Percentiles rank a stretch among this genome's conserved stretches.
Conservation (phyloP, 2,888 invertebrate species). For the Nomada hirtipes region DNA sequence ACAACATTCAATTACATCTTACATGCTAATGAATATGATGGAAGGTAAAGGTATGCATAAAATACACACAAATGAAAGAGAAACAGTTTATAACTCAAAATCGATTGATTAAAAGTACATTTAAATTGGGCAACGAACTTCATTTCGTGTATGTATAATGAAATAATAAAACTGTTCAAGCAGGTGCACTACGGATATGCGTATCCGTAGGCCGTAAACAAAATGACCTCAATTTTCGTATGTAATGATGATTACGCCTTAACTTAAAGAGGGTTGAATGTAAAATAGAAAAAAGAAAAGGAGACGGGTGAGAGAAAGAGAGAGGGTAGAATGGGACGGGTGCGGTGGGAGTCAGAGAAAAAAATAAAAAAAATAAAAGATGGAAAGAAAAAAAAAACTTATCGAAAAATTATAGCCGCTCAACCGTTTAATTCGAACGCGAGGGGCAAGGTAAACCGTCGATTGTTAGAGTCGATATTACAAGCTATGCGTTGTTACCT, state of each 20-base stretch:
- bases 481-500: conserved; percentile 82
- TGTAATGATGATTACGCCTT: conserved; percentile 62
- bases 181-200: conserved; percentile 56
- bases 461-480: conserved; percentile 78
- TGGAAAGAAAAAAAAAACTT: conserved; percentile 52
- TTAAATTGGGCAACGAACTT: conserved; percentile 74
- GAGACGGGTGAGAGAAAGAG: conserved; percentile 5
- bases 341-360: conserved; percentile 41
- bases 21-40: neutral
- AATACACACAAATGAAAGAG: conserved; percentile 65
- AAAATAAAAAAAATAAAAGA: conserved; percentile 50
- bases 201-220: conserved; percentile 60
- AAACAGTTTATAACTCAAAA: conserved; percentile 82
- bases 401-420: conserved; percentile 70
- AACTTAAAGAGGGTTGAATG: conserved; percentile 48
- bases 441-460: conserved; percentile 76
- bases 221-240: conserved; percentile 60
- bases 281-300: conserved; percentile 51
- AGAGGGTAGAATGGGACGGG: neutral
- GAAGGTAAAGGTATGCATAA: conserved; percentile 43
- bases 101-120: conserved; percentile 80
- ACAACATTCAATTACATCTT: neutral
- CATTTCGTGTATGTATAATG: conserved; percentile 70
- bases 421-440: conserved; percentile 76
- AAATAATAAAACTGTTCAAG: conserved; percentile 71